phyloP scores from a whole-genome alignment of 2,113 vertebrate genomes.

The Telmatochromis sp. region DNA sequence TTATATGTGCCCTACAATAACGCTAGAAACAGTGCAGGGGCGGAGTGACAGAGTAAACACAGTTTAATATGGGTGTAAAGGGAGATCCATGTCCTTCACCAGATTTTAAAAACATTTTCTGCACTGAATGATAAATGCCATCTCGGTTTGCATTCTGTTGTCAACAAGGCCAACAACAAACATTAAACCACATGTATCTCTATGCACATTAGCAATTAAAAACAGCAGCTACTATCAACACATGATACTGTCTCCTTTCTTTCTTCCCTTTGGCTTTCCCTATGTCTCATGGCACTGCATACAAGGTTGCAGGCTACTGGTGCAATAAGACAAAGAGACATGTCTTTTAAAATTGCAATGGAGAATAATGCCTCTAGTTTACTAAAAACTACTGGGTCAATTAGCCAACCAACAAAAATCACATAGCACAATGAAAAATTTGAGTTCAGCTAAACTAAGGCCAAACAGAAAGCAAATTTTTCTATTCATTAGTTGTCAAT shows the following conservation, averaged over 20 bases:
- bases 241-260: background rate
- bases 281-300: background rate
- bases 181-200: background rate
- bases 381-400: background rate
- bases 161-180: background rate
- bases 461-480: background rate
- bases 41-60: slow-evolving; percentile 14
- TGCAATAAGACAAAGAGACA: background rate
- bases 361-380: background rate
- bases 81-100: background rate
- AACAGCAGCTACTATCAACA: background rate
- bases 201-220: background rate
- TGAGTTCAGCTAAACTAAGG: background rate
- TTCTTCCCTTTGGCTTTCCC: background rate
- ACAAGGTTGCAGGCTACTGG: background rate
- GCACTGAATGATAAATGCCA: background rate
- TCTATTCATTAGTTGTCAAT: background rate
- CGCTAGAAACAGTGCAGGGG: background rate
- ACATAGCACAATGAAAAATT: background rate
- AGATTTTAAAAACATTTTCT: background rate
- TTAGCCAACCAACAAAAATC: background rate
- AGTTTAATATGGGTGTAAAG: background rate
- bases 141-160: background rate
- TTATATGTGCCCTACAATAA: slow-evolving; percentile 6
- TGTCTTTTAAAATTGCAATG: background rate